Conservation (phyloP, 2,113 vertebrate species). For the Chelonoidis abingdonii region DNA sequence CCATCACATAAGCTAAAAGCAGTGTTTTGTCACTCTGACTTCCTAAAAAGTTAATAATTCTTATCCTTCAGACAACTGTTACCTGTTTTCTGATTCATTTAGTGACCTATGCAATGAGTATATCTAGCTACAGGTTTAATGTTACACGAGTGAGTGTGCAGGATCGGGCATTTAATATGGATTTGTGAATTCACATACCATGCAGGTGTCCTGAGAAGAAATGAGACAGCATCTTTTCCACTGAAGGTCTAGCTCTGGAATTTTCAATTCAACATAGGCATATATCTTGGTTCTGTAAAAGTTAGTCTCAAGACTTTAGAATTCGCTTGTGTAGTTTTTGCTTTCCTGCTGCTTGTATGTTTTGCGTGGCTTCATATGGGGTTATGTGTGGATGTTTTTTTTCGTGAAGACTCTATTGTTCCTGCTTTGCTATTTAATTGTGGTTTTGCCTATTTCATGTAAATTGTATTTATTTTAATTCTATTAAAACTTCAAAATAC, state of each 20-base stretch:
- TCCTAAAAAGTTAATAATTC: neutral
- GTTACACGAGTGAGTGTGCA: neutral
- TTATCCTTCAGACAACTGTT: neutral
- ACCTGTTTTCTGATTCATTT: neutral
- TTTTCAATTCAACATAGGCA: neutral
- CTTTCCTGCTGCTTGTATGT: neutral
- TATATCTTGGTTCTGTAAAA: neutral
- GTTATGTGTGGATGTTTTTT: too few relatives aligned
- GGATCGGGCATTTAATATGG: neutral
- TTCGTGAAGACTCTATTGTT: neutral
- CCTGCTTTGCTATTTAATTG: neutral
- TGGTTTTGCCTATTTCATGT: neutral
- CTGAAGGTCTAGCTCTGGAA: neutral
- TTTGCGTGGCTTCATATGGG: neutral
- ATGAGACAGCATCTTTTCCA: neutral
- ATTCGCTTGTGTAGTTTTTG: neutral
- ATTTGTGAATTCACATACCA: neutral
- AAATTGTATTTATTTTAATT: neutral
- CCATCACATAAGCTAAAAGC: neutral
- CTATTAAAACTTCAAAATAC: neutral
- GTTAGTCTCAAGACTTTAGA: neutral
- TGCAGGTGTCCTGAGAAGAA: neutral
- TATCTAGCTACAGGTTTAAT: neutral
- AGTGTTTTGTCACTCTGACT: neutral
- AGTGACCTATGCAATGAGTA: neutral